These are phyloP conservation scores for Terrapene triunguis DNA, from an alignment of 2,113 vertebrate genomes.

Conservation along the genomic window DNA sequence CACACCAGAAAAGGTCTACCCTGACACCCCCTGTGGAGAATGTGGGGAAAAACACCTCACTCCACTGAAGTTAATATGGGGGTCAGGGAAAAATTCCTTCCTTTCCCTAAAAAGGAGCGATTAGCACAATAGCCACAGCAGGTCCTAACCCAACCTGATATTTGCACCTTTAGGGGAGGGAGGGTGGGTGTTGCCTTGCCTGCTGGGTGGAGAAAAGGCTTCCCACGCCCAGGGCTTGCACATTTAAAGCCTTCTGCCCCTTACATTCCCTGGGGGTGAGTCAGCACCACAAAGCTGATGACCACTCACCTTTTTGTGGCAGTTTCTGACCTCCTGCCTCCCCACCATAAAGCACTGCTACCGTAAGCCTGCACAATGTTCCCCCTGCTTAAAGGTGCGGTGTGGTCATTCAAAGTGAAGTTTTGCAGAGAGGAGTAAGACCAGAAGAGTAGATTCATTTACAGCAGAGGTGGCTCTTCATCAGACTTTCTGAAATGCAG, in stretches of 20 bases:
- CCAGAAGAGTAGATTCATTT: neutral
- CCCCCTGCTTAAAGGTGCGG: neutral
- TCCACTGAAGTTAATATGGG: neutral
- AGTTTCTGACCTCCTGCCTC: neutral
- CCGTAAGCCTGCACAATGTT: too few relatives aligned
- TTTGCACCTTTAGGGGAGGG: neutral
- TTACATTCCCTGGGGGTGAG: neutral
- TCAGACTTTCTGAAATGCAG: neutral
- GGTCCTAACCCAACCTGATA: neutral
- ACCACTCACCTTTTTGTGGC: neutral
- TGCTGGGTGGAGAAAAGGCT: neutral
- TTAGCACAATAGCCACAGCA: neutral
- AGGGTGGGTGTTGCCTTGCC: neutral
- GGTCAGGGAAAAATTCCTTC: neutral
- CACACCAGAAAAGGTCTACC: neutral
- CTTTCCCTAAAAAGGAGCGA: neutral
- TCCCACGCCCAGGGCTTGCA: neutral
- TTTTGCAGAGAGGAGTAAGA: neutral
- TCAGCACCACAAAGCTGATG: neutral
- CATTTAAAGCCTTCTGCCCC: neutral
- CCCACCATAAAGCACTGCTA: neutral
- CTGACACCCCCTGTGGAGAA: neutral
- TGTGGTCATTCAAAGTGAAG: neutral
- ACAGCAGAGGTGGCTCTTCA: neutral
- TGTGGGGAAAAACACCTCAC: too few relatives aligned